Percentiles rank a stretch among this genome's conserved stretches.
Conservation (phyloP, 2,113 vertebrate species). For the Mobula birostris region DNA sequence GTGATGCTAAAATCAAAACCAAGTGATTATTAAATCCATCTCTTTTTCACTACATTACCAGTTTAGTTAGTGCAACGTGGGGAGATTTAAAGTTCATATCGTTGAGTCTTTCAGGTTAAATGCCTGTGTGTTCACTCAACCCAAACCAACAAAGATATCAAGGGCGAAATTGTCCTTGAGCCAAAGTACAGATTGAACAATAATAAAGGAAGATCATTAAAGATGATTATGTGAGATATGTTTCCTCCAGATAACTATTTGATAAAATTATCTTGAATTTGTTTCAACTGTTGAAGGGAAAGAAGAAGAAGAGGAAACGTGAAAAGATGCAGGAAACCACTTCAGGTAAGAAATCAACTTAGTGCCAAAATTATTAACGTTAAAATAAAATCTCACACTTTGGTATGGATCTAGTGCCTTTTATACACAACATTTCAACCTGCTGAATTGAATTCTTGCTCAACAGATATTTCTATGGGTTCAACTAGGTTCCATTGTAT, state of each 20-base stretch:
- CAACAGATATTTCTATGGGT: too few relatives aligned
- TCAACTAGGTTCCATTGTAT: not conserved
- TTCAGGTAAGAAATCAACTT: conserved; percentile 66
- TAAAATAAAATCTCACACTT: not conserved
- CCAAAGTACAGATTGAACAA: not conserved
- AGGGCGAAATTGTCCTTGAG: not conserved
- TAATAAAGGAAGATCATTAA: not conserved
- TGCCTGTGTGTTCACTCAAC: not conserved
- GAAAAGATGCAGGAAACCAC: conserved; percentile 95
- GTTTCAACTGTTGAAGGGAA: conserved; percentile 73
- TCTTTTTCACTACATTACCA: not conserved
- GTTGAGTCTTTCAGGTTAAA: not conserved
- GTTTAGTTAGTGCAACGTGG: not conserved
- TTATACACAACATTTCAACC: not conserved
- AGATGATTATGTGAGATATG: not conserved
- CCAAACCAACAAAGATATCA: not conserved
- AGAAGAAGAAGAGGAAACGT: conserved; percentile 99
- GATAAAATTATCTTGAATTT: conserved; percentile 35
- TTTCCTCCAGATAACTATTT: not conserved
- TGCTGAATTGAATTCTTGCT: not conserved
- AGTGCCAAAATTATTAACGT: not conserved
- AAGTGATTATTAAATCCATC: not conserved
- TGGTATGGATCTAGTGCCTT: not conserved
- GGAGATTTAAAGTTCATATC: not conserved
- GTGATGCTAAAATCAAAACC: not conserved